phyloP scores from a whole-genome alignment of 2,888 invertebrate species.

The Candidula unifasciata region DNA sequence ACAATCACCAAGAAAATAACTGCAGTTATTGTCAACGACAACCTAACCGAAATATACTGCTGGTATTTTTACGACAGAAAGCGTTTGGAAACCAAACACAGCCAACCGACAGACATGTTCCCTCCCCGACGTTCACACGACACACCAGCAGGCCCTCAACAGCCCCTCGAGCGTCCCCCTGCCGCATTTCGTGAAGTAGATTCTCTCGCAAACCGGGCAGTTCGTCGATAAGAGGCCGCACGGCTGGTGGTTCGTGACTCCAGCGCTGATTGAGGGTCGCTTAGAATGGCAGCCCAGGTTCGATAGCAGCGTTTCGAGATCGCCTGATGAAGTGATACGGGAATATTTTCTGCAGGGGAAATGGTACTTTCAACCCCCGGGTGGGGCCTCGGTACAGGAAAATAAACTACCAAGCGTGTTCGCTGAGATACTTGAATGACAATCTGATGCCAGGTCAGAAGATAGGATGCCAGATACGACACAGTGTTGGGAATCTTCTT shows the following conservation, averaged over 20 bases:
- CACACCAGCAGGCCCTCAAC: constrained; percentile 16
- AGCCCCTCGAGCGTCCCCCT: background rate
- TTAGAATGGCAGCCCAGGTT: constrained; percentile 29
- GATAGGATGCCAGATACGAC: no score
- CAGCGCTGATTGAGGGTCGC: constrained; percentile 27
- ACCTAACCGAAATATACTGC: background rate
- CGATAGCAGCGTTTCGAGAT: constrained; percentile 18
- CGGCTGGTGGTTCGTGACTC: constrained; percentile 46
- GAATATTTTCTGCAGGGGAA: background rate
- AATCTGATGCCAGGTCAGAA: no score
- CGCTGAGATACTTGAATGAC: no score
- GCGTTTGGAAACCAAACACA: background rate
- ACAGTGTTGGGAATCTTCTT: no score
- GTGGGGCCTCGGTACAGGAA: background rate
- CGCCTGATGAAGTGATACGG: background rate
- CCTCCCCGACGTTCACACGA: background rate
- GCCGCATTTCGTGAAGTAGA: constrained; percentile 15
- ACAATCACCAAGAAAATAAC: no score
- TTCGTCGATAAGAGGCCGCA: constrained; percentile 40
- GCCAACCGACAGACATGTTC: background rate
- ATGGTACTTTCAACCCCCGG: constrained; percentile 2
- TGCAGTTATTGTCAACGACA: no score
- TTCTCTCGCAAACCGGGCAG: constrained; percentile 44
- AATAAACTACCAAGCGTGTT: background rate
- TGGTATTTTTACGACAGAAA: background rate